Evolutionary conservation across 2,797 vertebrate genomes (phyloP).

Genomic region (Acanthiza pusilla): DNA sequence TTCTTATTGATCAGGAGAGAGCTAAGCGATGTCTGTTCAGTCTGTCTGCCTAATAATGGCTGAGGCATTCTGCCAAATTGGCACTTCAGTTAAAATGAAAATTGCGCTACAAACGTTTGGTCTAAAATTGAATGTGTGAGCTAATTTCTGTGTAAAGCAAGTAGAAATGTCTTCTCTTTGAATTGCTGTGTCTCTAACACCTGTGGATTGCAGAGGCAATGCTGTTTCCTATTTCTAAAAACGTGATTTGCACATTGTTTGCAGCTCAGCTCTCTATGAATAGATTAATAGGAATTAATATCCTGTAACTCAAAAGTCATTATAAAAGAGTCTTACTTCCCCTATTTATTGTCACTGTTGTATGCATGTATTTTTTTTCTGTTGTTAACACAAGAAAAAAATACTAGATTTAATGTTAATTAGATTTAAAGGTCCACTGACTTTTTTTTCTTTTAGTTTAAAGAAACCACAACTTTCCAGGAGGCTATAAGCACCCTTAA

Average conservation of each 20-base stretch:
- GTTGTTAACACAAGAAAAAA: not conserved
- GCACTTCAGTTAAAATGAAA: constrained; percentile 6
- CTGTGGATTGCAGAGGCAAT: constrained; percentile 1
- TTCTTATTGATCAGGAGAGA: constrained; percentile 63
- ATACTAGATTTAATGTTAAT: not conserved
- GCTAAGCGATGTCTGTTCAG: constrained; percentile 10
- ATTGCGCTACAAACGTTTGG: constrained; percentile 32
- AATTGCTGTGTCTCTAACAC: not conserved
- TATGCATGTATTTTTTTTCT: constrained; percentile 22
- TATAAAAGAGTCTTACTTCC: not conserved
- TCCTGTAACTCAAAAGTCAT: constrained; percentile 31
- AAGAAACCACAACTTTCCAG: not conserved
- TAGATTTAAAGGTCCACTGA: not conserved
- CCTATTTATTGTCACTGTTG: constrained; percentile 52
- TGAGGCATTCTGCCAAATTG: constrained; percentile 25
- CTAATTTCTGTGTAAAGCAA: constrained; percentile 22
- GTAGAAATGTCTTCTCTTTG: constrained; percentile 5
- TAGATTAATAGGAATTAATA: constrained; percentile 57
- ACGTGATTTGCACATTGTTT: constrained; percentile 22
- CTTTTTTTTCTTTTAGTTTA: not conserved
- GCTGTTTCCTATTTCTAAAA: constrained; percentile 9
- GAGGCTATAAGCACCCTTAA: not conserved
- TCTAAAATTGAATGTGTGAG: constrained; percentile 8
- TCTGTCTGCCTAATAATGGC: constrained; percentile 24
- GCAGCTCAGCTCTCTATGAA: constrained; percentile 28